These are phyloP conservation scores for Aix galericulata DNA, from an alignment of 2,113 vertebrate genomes.

Conservation along the genomic window DNA sequence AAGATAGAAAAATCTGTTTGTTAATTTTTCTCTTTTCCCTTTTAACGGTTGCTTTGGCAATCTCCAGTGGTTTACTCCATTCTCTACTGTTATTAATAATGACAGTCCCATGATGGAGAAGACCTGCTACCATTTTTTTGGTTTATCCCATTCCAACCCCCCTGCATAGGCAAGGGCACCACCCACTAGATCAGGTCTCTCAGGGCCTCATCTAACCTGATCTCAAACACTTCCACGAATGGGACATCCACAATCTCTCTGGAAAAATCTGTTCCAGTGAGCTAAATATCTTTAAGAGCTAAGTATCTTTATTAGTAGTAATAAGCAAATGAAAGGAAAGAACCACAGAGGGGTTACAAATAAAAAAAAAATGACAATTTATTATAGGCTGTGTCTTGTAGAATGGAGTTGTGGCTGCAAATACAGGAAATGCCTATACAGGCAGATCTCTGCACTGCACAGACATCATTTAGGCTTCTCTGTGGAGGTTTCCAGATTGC, in stretches of 20 bases:
- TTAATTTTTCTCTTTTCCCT: background rate
- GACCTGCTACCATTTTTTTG: background rate
- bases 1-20: background rate
- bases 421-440: background rate
- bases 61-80: background rate
- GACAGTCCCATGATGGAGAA: background rate
- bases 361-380: fast-evolving
- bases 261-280: too few species aligned
- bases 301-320: background rate
- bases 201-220: too few species aligned
- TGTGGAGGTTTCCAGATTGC: background rate
- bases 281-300: background rate
- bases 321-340: background rate
- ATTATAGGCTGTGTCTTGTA: background rate
- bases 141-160: too few species aligned
- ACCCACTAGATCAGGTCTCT: too few species aligned
- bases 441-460: background rate
- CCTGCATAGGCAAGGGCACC: too few species aligned
- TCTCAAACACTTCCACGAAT: too few species aligned
- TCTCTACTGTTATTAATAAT: background rate
- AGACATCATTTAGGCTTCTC: background rate
- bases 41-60: background rate
- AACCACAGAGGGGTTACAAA: background rate
- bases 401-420: background rate
- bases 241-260: too few species aligned